phyloP scores from a whole-genome alignment of 2,888 invertebrate species.

The Ormyrus nitidulus region DNA sequence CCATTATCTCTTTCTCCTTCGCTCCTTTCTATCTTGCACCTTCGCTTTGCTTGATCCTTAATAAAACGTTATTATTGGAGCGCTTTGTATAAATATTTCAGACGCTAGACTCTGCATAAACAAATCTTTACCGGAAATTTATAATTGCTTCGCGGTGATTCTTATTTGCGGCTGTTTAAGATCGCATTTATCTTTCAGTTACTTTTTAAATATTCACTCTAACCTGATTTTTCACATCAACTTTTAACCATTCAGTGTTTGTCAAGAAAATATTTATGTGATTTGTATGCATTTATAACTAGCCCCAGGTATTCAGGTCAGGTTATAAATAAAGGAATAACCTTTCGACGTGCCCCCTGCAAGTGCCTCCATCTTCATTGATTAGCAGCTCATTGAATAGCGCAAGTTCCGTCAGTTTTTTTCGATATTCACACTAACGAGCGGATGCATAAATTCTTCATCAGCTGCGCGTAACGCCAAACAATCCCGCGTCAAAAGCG shows the following conservation, averaged over 20 bases:
- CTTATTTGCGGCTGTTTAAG: constrained; percentile 4
- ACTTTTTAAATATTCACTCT: background rate
- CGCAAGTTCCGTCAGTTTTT: background rate
- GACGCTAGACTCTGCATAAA: background rate
- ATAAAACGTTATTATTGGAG: constrained; percentile 41
- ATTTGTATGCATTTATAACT: background rate
- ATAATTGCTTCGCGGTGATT: constrained; percentile 1
- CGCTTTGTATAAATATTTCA: constrained; percentile 39
- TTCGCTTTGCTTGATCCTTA: constrained; percentile 28
- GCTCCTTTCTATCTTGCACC: constrained; percentile 1
- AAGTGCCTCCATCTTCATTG: too few relatives aligned
- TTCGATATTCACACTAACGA: background rate
- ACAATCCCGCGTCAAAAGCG: too few relatives aligned
- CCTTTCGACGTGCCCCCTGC: too few relatives aligned
- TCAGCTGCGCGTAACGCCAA: too few relatives aligned
- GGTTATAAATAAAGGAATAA: too few relatives aligned
- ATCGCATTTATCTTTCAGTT: background rate
- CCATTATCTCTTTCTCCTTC: constrained; percentile 43
- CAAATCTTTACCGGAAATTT: constrained; percentile 23
- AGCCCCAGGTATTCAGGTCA: too few relatives aligned
- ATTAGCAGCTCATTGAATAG: too few relatives aligned
- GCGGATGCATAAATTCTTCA: background rate
- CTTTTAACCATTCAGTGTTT: background rate
- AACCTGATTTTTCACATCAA: constrained; percentile 14
- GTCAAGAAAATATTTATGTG: constrained; percentile 7